phyloP scores from a whole-genome alignment of 2,888 invertebrate genomes.

The Diadromus collaris region DNA sequence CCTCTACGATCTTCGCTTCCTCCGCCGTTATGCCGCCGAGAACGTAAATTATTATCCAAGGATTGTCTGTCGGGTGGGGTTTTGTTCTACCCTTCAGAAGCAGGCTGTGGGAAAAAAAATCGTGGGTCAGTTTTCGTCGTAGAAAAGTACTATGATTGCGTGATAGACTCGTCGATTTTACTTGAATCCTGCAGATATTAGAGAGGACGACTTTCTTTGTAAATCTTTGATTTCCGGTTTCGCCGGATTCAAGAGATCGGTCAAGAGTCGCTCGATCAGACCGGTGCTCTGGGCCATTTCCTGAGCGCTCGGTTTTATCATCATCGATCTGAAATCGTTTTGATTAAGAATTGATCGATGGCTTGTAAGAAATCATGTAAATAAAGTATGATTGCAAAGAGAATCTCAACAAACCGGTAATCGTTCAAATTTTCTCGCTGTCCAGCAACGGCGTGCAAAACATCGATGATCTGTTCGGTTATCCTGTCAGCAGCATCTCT shows the following conservation, averaged over 20 bases:
- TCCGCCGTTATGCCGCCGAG: slow-evolving; percentile 86
- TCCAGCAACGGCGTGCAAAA: slow-evolving; percentile 77
- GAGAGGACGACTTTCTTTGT: slow-evolving; percentile 82
- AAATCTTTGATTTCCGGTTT: slow-evolving; percentile 84
- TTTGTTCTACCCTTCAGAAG: slow-evolving; percentile 81
- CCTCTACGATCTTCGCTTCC: slow-evolving; percentile 82
- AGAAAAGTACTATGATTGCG: neutral
- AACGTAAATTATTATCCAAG: slow-evolving; percentile 84
- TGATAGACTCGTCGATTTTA: slow-evolving; percentile 74
- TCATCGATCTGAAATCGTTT: slow-evolving; percentile 77
- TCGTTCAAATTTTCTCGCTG: slow-evolving; percentile 78
- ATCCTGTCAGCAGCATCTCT: slow-evolving; percentile 76
- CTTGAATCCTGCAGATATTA: slow-evolving; percentile 86
- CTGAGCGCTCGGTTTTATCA: slow-evolving; percentile 81
- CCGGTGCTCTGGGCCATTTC: slow-evolving; percentile 81
- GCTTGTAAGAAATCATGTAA: neutral
- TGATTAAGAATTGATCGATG: slow-evolving; percentile 14
- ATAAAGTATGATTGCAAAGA: neutral
- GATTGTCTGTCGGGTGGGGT: slow-evolving; percentile 84
- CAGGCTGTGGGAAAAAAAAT: slow-evolving; percentile 80
- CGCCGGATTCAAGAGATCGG: slow-evolving; percentile 83
- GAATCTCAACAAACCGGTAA: slow-evolving; percentile 77
- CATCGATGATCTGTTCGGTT: slow-evolving; percentile 74
- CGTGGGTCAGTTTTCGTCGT: neutral
- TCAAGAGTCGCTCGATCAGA: slow-evolving; percentile 83